Evolutionary conservation across 2,797 vertebrate genomes (phyloP), one percentile per base, ranked within the genome.

Genomic region (Nyctibius grandis): DNA sequence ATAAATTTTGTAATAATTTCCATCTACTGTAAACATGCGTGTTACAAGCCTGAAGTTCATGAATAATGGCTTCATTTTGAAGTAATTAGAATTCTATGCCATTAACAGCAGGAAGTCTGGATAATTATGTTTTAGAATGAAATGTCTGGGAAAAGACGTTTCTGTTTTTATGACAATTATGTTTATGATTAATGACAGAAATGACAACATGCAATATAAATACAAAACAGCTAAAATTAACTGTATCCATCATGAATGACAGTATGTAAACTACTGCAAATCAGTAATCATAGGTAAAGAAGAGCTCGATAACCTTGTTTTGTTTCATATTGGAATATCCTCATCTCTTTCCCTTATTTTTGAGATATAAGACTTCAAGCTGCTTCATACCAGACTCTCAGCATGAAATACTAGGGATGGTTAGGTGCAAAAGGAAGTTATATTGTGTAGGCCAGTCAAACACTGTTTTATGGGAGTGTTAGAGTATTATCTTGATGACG

Each of bases 121-220:
- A 97, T 98, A 98, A 98, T 98, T 98, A 95, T 97, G 96, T 97
- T 98, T 98, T 95, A 95, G 95, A 97, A 98, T 97, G 88, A 98
- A 98, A 97, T 95, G 92, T 96, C 97, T 97, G 91, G 93, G 95
- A 97, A 98, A 97, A 97, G 87, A 76, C 95, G 94, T 97, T 97
- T 98, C 90, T 97, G 83, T 84, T 97, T 91, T 87, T 97, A 86
- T 91, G 96, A 98, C 97, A 98, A 98, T 98, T 97, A 97, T 68
- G 76, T 89, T 92, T 95, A 88, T 98, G 97, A 98, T 98, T 97
- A 98, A 98, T 98, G 95, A 79, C 89, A 93, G 94, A 97, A 98
- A 97, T 95, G 96, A 97, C 94, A 97, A 97, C 95, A 95, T 96
- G 81, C 79, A 97, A 96, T 97, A 98, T 97, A 98, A 97, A 98